These are phyloP conservation scores for Papilio demoleus DNA, from an alignment of 2,888 invertebrate genomes.

Conservation along the genomic window DNA sequence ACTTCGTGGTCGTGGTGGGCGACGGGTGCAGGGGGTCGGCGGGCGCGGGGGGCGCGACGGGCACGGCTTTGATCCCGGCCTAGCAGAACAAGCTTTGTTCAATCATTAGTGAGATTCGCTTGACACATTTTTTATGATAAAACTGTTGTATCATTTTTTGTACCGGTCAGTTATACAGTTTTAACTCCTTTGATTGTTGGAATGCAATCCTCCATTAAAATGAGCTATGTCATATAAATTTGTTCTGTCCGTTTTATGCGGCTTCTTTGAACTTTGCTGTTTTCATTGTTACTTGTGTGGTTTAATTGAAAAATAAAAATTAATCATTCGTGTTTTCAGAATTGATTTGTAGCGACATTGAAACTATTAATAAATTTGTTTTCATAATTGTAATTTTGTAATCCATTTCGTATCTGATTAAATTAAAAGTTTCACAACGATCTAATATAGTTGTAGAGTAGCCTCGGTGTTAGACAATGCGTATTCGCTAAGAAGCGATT, in stretches of 20 bases:
- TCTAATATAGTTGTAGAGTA: too few relatives aligned
- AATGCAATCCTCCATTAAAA: slow-evolving; percentile 27
- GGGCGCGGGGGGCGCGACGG: slow-evolving; percentile 59
- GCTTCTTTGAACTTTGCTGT: slow-evolving; percentile 27
- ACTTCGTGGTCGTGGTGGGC: slow-evolving; percentile 48
- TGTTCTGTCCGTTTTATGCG: not conserved
- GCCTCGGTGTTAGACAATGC: too few relatives aligned
- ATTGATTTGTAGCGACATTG: not conserved
- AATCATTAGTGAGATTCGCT: slow-evolving; percentile 37
- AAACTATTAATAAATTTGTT: not conserved
- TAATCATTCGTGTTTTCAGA: not conserved
- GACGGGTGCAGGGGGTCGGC: slow-evolving; percentile 47
- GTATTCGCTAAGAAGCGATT: too few relatives aligned
- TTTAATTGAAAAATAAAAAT: not conserved
- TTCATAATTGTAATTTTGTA: too few relatives aligned
- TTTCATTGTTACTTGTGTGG: not conserved
- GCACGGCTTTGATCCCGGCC: slow-evolving; percentile 60
- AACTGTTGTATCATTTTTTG: slow-evolving; percentile 14
- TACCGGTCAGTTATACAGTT: slow-evolving; percentile 28
- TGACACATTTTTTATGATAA: slow-evolving; percentile 34
- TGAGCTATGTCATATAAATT: slow-evolving; percentile 23
- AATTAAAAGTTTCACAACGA: too few relatives aligned
- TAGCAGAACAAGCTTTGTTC: slow-evolving; percentile 44
- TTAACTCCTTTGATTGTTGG: slow-evolving; percentile 32
- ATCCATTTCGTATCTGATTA: not conserved